Conservation (phyloP, 2,113 vertebrate genomes). For the Eptesicus fuscus region DNA sequence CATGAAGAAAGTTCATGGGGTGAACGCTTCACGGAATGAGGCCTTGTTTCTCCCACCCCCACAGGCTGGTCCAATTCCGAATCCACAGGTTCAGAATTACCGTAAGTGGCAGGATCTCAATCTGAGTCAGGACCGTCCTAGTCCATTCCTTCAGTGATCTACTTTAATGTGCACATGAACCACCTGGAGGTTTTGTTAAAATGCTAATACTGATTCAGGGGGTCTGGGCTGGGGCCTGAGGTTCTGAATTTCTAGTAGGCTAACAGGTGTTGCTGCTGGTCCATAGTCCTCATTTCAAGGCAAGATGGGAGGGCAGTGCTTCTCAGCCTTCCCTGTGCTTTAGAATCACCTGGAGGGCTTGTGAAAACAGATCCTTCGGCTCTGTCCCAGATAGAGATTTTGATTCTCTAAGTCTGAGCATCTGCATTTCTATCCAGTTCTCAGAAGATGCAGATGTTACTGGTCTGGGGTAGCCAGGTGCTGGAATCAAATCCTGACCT, state of each 20-base stretch:
- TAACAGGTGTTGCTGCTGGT: background rate
- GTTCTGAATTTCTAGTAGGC: background rate
- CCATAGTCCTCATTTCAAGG: background rate
- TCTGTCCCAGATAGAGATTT: background rate
- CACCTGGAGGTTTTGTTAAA: background rate
- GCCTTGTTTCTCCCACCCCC: background rate
- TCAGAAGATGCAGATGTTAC: background rate
- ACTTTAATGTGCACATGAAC: background rate
- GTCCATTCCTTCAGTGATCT: background rate
- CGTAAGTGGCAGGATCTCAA: background rate
- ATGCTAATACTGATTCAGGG: background rate
- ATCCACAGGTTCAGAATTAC: background rate
- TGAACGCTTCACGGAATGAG: background rate
- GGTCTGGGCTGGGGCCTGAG: background rate
- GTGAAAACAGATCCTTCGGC: background rate
- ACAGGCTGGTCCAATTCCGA: background rate
- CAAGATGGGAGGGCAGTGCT: background rate
- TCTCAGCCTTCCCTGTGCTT: background rate
- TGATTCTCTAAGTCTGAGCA: background rate
- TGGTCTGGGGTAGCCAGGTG: background rate
- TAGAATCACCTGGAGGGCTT: background rate
- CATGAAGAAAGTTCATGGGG: background rate
- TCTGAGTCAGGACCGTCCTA: background rate
- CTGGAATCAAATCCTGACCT: background rate
- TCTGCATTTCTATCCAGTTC: background rate